Evolutionary conservation across 2,797 vertebrate genomes (phyloP).

Genomic region (Lates japonicus): DNA sequence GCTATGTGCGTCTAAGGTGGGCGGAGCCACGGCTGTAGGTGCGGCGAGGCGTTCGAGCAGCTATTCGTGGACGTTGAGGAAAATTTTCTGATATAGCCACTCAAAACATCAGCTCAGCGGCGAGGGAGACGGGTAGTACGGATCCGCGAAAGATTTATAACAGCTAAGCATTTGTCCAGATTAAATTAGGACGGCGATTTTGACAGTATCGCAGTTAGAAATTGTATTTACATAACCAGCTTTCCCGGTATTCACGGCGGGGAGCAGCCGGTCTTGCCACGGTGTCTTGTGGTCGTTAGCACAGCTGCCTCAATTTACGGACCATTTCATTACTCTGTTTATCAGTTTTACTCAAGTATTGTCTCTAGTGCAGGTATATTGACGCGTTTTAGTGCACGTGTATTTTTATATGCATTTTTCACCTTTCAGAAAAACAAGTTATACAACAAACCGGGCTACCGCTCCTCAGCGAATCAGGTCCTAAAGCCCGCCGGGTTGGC

Average conservation of each 20-base stretch:
- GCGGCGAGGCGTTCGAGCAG: slow-evolving; percentile 34
- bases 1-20: slow-evolving; percentile 49
- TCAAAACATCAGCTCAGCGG: slow-evolving; percentile 4
- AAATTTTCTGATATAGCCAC: not conserved
- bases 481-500: slow-evolving; percentile 72
- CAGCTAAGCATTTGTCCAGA: slow-evolving; percentile 9
- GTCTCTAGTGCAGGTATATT: fast-evolving
- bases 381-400: not conserved
- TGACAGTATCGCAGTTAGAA: not conserved
- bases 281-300: slow-evolving; percentile 22
- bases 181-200: not conserved
- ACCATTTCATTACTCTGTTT: not conserved
- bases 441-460: slow-evolving; percentile 80
- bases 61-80: slow-evolving; percentile 29
- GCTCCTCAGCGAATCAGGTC: slow-evolving; percentile 62
- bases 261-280: slow-evolving; percentile 33
- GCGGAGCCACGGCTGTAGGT: slow-evolving; percentile 58
- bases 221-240: slow-evolving; percentile 78
- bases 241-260: slow-evolving; percentile 35
- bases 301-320: not conserved
- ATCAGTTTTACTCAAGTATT: not conserved
- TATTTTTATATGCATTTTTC: slow-evolving; percentile 41
- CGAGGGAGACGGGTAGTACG: not conserved
- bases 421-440: slow-evolving; percentile 85
- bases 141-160: not conserved